phyloP scores from a whole-genome alignment of 2,888 invertebrate genomes.

The Acanthacorydalis orientalis region DNA sequence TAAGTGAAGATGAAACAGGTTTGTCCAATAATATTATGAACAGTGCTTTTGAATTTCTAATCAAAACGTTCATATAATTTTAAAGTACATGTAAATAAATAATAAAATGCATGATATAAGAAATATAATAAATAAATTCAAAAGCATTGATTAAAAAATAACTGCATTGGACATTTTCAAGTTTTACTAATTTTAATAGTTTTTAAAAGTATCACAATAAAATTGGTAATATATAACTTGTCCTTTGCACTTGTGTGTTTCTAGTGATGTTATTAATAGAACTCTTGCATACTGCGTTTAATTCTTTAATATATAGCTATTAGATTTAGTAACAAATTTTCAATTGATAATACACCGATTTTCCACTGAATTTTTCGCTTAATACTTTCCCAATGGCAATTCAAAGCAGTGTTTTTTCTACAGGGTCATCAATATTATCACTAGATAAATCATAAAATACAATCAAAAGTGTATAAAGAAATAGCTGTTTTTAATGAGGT shows the following conservation, averaged over 20 bases:
- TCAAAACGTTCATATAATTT: neutral
- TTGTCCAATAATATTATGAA: conserved; percentile 18
- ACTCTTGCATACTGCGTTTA: no score
- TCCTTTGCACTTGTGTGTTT: no score
- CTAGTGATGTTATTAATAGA: no score
- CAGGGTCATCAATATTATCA: neutral
- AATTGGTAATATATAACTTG: no score
- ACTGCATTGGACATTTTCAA: neutral
- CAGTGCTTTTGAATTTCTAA: neutral
- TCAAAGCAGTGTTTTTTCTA: neutral
- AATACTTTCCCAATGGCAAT: neutral
- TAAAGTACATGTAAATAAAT: neutral
- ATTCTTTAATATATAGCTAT: no score
- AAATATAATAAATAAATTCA: neutral
- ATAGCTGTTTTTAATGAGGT: neutral
- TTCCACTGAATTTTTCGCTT: neutral
- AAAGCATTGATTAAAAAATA: no score
- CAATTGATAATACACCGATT: no score
- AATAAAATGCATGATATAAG: neutral
- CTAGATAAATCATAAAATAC: neutral
- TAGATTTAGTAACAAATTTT: no score
- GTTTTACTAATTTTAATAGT: neutral
- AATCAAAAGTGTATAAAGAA: neutral
- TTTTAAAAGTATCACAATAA: no score
- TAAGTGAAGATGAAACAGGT: conserved; percentile 47